Evolutionary conservation across 2,113 vertebrate genomes (phyloP), one percentile per base, ranked within the genome.

Genomic region (Panthera tigris): DNA sequence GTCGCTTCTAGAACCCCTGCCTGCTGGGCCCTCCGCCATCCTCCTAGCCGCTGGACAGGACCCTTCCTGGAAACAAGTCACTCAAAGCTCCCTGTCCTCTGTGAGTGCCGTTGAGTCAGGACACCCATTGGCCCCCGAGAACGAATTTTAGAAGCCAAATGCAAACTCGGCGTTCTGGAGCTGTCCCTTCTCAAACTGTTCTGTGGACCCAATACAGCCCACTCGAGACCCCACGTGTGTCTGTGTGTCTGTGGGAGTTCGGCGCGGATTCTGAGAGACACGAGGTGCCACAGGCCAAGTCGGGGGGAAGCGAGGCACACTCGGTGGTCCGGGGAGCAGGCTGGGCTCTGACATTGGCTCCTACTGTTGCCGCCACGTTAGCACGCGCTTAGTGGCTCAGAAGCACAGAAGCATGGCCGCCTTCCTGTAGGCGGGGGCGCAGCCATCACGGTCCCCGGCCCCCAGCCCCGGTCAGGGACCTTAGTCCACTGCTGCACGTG

Each of bases 221-320:
- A 16, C 10, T 16, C 61, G 16, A 14, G 23, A 13, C 23, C 29
- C 23, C 45, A 0, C 0, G 16, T 0, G 61, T 36, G 29, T 7
- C 15, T 3, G 4, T 31, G 4, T 31, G 48, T 4, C 66, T 15
- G 61, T 55, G 71, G 23, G 73, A 7, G 48, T 48, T 5, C 0
- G 6, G 50, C 21, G 57, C 27, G 2, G 41, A 66, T 2, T 4
- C 25, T 16, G 23, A 23, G 29, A 2, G 5, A 10, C 23, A 7
- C 1, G 5, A 6, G 41, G 39, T 14, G 69, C 41, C 4, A 3
- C n/a, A 0, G 14, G n/a, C 66, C 76, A 5, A 11, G 93, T 14
- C 10, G 0, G 10, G 1, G 61, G 68, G 45, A 18, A 2, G 23
- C 0, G 1, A 36, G 23, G 29, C 6, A 5, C 6, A 3, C 41